A percentile compares a stretch with the other conserved stretches of the same genome.
These are phyloP conservation scores for Cinclus mexicanus DNA, from an alignment of 2,113 vertebrate genomes.

Conservation along the genomic window DNA sequence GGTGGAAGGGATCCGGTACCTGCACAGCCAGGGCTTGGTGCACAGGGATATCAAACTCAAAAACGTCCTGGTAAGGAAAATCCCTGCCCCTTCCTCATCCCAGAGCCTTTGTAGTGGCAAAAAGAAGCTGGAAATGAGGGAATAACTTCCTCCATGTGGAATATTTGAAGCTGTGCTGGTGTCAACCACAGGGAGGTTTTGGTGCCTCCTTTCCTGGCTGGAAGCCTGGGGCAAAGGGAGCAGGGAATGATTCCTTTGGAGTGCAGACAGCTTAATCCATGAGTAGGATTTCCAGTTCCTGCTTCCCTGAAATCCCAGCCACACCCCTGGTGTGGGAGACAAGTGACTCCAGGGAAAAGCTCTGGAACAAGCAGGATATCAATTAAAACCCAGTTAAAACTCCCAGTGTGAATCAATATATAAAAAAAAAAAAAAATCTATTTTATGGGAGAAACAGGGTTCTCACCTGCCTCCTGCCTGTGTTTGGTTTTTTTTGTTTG, in stretches of 20 bases:
- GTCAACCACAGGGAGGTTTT: not conserved
- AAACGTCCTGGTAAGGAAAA: slow-evolving; percentile 91
- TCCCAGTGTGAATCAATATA: rapidly evolving
- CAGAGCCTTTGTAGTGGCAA: not conserved
- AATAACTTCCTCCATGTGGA: not conserved
- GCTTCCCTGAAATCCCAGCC: not conserved
- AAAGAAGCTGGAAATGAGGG: not conserved
- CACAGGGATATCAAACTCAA: slow-evolving; percentile 98
- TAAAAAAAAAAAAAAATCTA: not conserved
- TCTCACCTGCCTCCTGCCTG: not conserved
- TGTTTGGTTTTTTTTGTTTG: not conserved
- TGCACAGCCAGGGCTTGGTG: slow-evolving; percentile 93
- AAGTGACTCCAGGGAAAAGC: not conserved
- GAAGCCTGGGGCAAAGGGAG: not conserved
- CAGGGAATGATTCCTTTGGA: not conserved
- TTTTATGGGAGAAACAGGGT: not conserved
- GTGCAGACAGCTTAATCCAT: not conserved
- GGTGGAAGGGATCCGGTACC: slow-evolving; percentile 95
- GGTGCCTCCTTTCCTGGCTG: not conserved
- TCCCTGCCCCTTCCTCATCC: not conserved
- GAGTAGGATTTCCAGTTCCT: not conserved
- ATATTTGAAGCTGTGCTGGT: not conserved
- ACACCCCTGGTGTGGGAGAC: not conserved
- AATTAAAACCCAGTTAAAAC: not conserved
- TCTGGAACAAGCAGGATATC: not conserved